A percentile compares a stretch with the other conserved stretches of the same genome.
These are phyloP conservation scores for Scophthalmus maximus DNA, from an alignment of 2,113 vertebrate species.

Conservation along the genomic window DNA sequence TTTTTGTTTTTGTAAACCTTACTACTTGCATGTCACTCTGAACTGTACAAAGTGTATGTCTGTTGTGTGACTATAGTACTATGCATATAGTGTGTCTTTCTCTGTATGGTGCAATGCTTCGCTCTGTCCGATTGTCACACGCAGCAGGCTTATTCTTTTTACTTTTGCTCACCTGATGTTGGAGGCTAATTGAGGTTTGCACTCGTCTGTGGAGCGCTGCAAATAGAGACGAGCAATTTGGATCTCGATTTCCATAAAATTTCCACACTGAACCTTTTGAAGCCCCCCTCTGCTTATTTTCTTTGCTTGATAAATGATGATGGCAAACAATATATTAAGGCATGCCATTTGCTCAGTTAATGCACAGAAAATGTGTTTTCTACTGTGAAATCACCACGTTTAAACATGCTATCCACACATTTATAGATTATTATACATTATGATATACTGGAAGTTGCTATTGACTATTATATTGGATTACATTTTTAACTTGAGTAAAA, in stretches of 20 bases:
- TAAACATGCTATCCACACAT: background rate
- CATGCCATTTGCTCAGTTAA: background rate
- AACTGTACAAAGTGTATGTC: slow-evolving; percentile 49
- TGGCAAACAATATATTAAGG: background rate
- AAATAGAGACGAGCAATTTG: background rate
- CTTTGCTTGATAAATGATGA: background rate
- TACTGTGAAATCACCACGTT: slow-evolving; percentile 31
- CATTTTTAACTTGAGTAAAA: slow-evolving; percentile 21
- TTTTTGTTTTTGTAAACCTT: slow-evolving; percentile 35
- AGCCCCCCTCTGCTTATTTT: background rate
- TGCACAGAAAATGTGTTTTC: slow-evolving; percentile 12
- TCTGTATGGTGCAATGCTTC: slow-evolving; percentile 66
- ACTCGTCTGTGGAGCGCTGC: background rate
- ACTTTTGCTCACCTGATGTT: background rate
- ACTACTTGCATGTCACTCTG: slow-evolving; percentile 70
- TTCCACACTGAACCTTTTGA: slow-evolving; percentile 2
- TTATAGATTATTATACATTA: slow-evolving; percentile 1
- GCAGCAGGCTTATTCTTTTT: background rate
- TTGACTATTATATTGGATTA: background rate
- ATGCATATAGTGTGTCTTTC: slow-evolving; percentile 79
- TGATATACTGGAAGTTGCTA: background rate
- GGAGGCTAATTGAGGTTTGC: too few relatives aligned
- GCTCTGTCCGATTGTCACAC: slow-evolving; percentile 54
- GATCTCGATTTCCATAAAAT: slow-evolving; percentile 14
- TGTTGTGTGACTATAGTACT: slow-evolving; percentile 76